phyloP scores from a whole-genome alignment of 2,888 invertebrate genomes.

The Oscheius onirici region DNA sequence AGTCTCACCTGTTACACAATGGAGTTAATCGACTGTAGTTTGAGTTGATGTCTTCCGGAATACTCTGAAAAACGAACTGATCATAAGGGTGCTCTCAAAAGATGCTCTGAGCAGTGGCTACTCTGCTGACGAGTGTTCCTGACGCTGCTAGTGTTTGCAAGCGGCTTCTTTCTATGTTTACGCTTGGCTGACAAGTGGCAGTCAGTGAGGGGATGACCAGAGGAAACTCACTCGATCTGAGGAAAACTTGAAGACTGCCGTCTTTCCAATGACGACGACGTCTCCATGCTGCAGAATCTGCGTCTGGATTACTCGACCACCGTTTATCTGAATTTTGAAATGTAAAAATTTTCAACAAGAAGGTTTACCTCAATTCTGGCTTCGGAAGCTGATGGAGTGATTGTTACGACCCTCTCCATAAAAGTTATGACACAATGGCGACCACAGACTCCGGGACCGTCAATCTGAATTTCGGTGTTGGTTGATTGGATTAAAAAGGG shows the following conservation, averaged over 20 bases:
- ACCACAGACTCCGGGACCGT: conserved; percentile 90
- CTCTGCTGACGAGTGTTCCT: conserved; percentile 4
- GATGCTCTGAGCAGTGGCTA: conserved; percentile 28
- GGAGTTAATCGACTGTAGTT: conserved; percentile 18
- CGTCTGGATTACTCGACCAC: conserved; percentile 88
- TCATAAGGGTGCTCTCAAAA: neutral
- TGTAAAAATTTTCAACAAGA: no score
- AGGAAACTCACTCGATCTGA: conserved; percentile 22
- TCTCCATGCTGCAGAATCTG: conserved; percentile 81
- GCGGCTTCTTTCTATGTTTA: conserved; percentile 27
- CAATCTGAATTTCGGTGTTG: conserved; percentile 73
- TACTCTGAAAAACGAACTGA: conserved; percentile 14
- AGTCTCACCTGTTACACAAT: conserved; percentile 12
- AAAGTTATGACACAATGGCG: conserved; percentile 93
- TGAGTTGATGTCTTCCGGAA: conserved; percentile 2
- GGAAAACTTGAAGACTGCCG: conserved; percentile 75
- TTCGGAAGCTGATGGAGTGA: conserved; percentile 91
- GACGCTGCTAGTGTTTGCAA: conserved; percentile 27
- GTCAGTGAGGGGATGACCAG: conserved; percentile 7
- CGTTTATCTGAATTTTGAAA: conserved; percentile 79
- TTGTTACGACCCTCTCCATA: conserved; percentile 88
- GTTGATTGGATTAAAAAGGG: neutral
- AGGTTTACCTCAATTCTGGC: conserved; percentile 74
- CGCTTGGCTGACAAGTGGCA: conserved; percentile 28
- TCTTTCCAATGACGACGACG: conserved; percentile 72